Base-by-base conservation (phyloP, 2,888 invertebrate species). In the Lithophane semibrunnea region DNA sequence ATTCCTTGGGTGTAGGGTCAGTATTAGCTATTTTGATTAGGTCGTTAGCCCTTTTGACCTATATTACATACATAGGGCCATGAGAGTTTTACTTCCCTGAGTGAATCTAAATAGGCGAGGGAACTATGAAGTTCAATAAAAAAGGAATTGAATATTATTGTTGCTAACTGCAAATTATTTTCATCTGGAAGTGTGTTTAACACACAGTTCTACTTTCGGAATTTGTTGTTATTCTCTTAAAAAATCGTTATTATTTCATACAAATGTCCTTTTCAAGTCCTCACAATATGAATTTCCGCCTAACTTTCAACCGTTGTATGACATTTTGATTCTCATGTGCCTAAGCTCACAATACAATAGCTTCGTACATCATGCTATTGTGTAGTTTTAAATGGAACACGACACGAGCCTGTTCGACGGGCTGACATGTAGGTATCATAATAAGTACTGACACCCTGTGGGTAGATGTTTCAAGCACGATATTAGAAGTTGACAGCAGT, bases 361-460 rank as follows among this genome's bases (percentile, higher is more conserved):
- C 68, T 64, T 52, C 49, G 52, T 67, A 63, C 49, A 81, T 71
- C 47, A 73, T 63, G 76, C 80, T 75, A 87, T 85, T 85, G 86
- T 85, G 85, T 87, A 77, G 79, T 87, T 87, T 86, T 83, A 87
- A 86, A 86, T 86, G 81, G 79, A 80, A 86, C 86, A 87, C 81
- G 78, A 86, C 88, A 75, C 75, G 71, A 75, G 77, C 81, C 73
- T 77, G 81, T 81, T 83, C 76, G 73, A 83, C 79, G 56, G 67
- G 58, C 73, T 83, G 79, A 85, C 86, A 81, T 80, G 80, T 86
- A 83, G 80, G 76, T 75, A 77, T 87, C 88, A 84, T 85, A 86
- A 89, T 85, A 86, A 81, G 80, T 83, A 80, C 85, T 83, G 87
- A 79, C 82, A 85, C 52, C 49, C 47, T 58, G 88, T 88, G 88